Percentiles rank a stretch among this genome's conserved stretches.
phyloP scores from a whole-genome alignment of 2,113 vertebrate genomes.

The Thymallus thymallus region DNA sequence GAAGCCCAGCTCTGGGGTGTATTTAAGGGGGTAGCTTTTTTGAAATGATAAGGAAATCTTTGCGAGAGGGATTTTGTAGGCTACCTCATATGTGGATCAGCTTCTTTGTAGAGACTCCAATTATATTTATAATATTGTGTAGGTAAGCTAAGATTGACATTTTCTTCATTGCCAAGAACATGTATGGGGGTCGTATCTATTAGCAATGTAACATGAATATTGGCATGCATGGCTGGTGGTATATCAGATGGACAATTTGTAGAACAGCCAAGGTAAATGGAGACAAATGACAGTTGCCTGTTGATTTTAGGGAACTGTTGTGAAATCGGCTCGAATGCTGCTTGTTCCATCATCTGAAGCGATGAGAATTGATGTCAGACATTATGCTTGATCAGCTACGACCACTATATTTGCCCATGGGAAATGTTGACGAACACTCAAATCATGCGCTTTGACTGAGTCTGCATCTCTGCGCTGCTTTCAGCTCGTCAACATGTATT shows the following conservation, averaged over 20 bases:
- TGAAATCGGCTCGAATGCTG: constrained; percentile 37
- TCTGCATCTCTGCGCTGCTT: constrained; percentile 45
- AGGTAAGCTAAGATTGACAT: constrained; percentile 10
- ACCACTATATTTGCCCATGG: constrained; percentile 63
- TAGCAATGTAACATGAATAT: constrained; percentile 34
- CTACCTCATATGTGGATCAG: background rate
- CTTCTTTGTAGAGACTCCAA: background rate
- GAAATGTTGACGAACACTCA: constrained; percentile 67
- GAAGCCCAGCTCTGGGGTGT: constrained; percentile 32
- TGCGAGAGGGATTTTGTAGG: constrained; percentile 9
- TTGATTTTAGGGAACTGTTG: constrained; percentile 44
- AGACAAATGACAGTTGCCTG: constrained; percentile 52
- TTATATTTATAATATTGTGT: background rate
- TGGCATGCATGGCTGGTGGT: constrained; percentile 27
- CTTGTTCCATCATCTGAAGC: constrained; percentile 65
- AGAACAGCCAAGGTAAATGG: constrained; percentile 35
- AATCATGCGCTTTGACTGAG: constrained; percentile 63
- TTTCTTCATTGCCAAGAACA: constrained; percentile 40
- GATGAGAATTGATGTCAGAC: constrained; percentile 68
- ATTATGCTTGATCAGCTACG: constrained; percentile 70
- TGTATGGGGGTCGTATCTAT: constrained; percentile 25
- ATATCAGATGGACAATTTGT: constrained; percentile 51
- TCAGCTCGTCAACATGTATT: constrained; percentile 33
- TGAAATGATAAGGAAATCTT: constrained; percentile 16
- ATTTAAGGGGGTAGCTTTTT: constrained; percentile 17